These are phyloP conservation scores for Mormyrops boulengeri DNA, from an alignment of 2,797 vertebrate genomes.

Conservation along the genomic window DNA sequence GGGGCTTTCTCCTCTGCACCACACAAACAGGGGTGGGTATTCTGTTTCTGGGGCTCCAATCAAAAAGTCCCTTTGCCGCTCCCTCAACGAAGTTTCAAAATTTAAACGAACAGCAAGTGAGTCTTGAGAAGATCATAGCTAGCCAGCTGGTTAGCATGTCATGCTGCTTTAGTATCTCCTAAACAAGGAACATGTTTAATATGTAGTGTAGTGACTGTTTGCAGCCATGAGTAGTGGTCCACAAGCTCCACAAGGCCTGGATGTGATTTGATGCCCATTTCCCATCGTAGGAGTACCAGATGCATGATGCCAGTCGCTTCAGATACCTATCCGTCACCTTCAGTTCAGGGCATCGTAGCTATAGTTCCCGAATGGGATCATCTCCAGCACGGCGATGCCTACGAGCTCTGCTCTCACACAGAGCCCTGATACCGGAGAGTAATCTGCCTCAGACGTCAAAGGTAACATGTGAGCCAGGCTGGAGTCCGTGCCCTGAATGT, in stretches of 20 bases:
- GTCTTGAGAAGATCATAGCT: neutral
- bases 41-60: neutral
- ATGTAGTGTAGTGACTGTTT: neutral
- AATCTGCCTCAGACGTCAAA: neutral
- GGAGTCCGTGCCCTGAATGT: neutral
- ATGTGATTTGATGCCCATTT: neutral
- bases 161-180: neutral
- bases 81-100: neutral
- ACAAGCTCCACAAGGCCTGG: neutral
- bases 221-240: neutral
- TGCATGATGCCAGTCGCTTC: neutral
- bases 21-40: neutral
- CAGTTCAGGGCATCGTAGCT: neutral
- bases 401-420: neutral
- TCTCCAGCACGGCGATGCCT: neutral
- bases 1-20: neutral
- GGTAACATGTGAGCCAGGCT: neutral
- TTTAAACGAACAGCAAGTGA: neutral
- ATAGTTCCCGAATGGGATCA: neutral
- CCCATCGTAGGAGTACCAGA: neutral
- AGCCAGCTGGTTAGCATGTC: neutral
- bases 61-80: neutral
- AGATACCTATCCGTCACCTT: neutral
- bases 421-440: neutral
- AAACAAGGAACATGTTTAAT: neutral